Conservation (phyloP, 2,797 vertebrate species). For the Hyperoplus lanceolatus region DNA sequence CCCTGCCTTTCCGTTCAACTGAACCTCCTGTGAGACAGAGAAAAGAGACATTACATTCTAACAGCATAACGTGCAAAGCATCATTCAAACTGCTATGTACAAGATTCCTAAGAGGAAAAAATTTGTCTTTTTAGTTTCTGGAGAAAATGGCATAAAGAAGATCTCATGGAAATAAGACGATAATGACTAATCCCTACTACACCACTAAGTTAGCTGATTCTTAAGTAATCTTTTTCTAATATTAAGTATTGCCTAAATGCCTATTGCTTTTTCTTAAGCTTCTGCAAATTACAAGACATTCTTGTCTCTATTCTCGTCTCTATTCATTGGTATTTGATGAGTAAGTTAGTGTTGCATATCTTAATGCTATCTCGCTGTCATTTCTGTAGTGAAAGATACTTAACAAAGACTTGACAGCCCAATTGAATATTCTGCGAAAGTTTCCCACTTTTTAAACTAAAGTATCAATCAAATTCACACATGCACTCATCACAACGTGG, state of each 20-base stretch:
- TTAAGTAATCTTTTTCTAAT: not conserved
- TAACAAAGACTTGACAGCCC: conserved; percentile 25
- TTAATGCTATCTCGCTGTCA: conserved; percentile 36
- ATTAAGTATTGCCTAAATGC: not conserved
- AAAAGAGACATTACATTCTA: not conserved
- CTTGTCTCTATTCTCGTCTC: not conserved
- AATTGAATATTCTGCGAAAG: conserved; percentile 16
- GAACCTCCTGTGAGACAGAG: conserved; percentile 84
- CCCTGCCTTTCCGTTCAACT: conserved; percentile 86
- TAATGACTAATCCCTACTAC: not conserved
- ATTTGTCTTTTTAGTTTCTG: not conserved
- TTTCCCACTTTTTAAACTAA: conserved; percentile 17
- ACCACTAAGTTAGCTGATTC: not conserved
- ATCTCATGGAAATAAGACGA: not conserved
- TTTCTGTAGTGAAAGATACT: conserved; percentile 35
- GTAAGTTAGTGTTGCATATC: conserved; percentile 16
- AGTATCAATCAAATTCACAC: conserved; percentile 36
- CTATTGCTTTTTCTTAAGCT: not conserved
- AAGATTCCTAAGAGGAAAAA: not conserved
- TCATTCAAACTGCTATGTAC: not conserved
- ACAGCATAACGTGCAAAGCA: not conserved
- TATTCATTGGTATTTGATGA: not conserved
- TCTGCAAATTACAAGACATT: not conserved
- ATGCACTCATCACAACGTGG: conserved; percentile 14
- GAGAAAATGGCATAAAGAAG: not conserved